Evolutionary conservation across 1,140 invertebrate genomes (phyloP).

Genomic region (Protaetia brevitarsis): DNA sequence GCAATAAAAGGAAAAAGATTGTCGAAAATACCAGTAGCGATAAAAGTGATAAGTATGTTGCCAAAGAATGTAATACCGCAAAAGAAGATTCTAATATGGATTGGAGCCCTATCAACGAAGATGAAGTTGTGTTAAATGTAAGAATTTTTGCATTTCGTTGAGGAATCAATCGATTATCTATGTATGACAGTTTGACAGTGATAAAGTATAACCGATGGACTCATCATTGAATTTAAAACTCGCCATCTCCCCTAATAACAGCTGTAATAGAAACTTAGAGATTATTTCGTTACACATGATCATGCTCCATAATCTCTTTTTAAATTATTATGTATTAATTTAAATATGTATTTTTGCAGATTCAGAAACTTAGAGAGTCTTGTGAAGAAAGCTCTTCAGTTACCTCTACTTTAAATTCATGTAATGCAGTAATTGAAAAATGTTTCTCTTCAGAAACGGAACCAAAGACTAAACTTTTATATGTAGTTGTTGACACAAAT

Average conservation of each 20-base stretch:
- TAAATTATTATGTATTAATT: too few relatives aligned
- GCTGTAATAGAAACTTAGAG: too few relatives aligned
- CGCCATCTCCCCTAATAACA: too few relatives aligned
- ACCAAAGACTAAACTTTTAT: conserved; percentile 16
- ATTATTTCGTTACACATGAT: too few relatives aligned
- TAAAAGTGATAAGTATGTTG: not conserved
- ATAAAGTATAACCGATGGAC: not conserved
- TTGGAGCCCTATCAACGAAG: conserved; percentile 21
- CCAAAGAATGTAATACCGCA: not conserved
- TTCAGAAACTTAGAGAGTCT: too few relatives aligned
- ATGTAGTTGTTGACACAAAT: conserved; percentile 42
- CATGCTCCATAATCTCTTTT: too few relatives aligned
- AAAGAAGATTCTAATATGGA: conserved; percentile 14
- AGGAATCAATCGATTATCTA: not conserved
- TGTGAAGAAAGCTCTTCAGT: too few relatives aligned
- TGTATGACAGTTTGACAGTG: not conserved
- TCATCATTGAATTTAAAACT: too few relatives aligned
- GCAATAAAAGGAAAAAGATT: not conserved
- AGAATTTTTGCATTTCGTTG: not conserved
- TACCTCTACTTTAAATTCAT: not conserved
- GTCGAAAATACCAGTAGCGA: not conserved
- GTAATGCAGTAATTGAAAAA: not conserved
- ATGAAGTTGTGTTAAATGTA: conserved; percentile 14
- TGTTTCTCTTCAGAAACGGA: too few relatives aligned
- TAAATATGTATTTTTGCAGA: too few relatives aligned